Percentiles rank a stretch among this genome's conserved stretches.
Evolutionary conservation across 2,113 vertebrate species (phyloP).

Genomic region (Epinephelus fuscoguttatus): DNA sequence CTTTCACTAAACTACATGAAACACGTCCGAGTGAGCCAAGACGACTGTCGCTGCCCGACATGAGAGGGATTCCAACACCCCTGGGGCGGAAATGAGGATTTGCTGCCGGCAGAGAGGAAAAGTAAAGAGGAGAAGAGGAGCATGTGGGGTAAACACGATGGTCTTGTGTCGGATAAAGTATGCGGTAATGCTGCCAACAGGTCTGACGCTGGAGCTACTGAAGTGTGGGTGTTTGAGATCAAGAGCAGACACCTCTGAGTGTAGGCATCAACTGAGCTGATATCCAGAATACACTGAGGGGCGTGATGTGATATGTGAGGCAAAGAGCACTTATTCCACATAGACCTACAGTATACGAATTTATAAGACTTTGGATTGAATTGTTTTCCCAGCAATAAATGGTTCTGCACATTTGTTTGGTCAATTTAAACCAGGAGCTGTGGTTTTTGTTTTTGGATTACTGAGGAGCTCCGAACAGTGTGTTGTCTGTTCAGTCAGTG

Average conservation of each 20-base stretch:
- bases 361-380: too few species aligned
- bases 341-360: not conserved
- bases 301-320: not conserved
- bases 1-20: slow-evolving; percentile 40
- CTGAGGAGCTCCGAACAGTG: too few species aligned
- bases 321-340: not conserved
- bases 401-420: too few species aligned
- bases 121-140: not conserved
- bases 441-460: too few species aligned
- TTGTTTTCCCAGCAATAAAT: too few species aligned
- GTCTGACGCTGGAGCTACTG: slow-evolving; percentile 20
- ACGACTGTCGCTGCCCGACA: slow-evolving; percentile 16
- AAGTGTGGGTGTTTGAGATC: slow-evolving; percentile 16
- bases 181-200: slow-evolving; percentile 7
- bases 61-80: slow-evolving; percentile 35
- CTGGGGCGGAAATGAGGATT: slow-evolving; percentile 31
- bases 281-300: not conserved
- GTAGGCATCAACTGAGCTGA: slow-evolving; percentile 11
- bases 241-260: slow-evolving; percentile 15
- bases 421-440: too few species aligned
- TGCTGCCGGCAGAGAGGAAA: not conserved
- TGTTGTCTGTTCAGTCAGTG: too few species aligned
- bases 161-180: not conserved
- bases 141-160: slow-evolving; percentile 15
- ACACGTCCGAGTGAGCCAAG: slow-evolving; percentile 18